Conservation (phyloP, 2,888 invertebrate species). For the Eristalis pertinax region DNA sequence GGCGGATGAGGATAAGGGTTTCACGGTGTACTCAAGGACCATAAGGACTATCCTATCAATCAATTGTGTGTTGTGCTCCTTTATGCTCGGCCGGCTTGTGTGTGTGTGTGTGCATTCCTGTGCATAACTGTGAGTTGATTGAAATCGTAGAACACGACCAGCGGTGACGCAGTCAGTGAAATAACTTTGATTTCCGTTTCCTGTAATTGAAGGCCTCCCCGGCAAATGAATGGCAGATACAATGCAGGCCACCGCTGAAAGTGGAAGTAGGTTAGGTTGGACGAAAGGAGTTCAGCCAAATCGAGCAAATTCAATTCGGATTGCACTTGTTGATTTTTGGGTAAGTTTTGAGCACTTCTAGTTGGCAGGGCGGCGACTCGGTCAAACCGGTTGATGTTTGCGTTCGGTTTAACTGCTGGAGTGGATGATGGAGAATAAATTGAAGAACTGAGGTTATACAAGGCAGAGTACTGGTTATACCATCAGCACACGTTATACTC, state of each 20-base stretch:
- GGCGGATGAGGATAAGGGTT: slow-evolving; percentile 29
- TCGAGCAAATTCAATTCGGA: not conserved
- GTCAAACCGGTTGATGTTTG: not conserved
- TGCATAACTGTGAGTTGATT: slow-evolving; percentile 59
- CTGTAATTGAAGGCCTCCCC: slow-evolving; percentile 40
- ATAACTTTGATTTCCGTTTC: slow-evolving; percentile 65
- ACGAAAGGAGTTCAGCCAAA: not conserved
- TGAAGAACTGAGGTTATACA: no score
- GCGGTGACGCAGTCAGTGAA: slow-evolving; percentile 30
- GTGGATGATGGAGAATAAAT: not conserved
- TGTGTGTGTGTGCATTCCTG: slow-evolving; percentile 31
- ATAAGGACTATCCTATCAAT: slow-evolving; percentile 30
- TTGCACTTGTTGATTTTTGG: not conserved
- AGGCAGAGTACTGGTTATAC: no score
- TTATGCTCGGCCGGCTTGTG: not conserved
- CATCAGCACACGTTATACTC: no score
- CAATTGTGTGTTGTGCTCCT: slow-evolving; percentile 17
- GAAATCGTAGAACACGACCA: slow-evolving; percentile 41
- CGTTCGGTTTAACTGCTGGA: not conserved
- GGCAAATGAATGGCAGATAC: not conserved
- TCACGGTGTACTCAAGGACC: slow-evolving; percentile 44
- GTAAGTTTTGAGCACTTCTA: not conserved
- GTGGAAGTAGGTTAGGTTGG: not conserved
- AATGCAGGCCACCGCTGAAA: not conserved
- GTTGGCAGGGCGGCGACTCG: not conserved